Evolutionary conservation across 2,888 invertebrate genomes (phyloP), one percentile per base, ranked within the genome.

Genomic region (Clunio marinus): DNA sequence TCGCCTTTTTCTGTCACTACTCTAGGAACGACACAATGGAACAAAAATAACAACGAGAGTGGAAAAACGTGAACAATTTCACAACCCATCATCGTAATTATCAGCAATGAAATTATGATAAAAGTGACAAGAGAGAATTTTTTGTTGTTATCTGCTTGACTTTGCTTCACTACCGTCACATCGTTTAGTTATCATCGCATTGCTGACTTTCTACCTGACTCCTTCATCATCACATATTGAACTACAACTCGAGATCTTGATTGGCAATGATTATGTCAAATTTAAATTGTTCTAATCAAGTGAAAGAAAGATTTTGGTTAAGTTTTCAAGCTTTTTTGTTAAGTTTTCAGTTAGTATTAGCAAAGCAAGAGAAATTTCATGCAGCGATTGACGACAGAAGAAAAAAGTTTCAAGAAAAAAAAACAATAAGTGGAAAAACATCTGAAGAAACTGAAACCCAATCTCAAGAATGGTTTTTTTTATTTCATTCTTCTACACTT

Each of bases 111-210:
- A 45, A 46, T 63, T 28, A 13, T 63, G 63, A 45, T 46, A 20
- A 63, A 46, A 63, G 63, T 63, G 63, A 63, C 45, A 63, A 35
- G 35, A 59, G n/a, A 59, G 10, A 59, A 1, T 35, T 59, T 35
- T 13, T 27, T 5, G 1, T 15, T 25, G 8, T n/a, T 15, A 5
- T 27, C 25, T 24, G 10, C 20, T 24, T 57, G 25, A 57, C 13
- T 57, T 57, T 57, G n/a, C 2, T 2, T 22, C 51, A 32, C 4
- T 22, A n/a, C 5, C 51, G 2, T 15, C 7, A 17, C 41, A 10
- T 41, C 10, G 41, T 41, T 41, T 41, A n/a, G 4, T 32, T 32
- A 7, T 32, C 32, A n/a, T 32, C 10, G 41, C 41, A 41, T 41
- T 41, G 10, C n/a, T n/a, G n/a, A n/a, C n/a, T n/a, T n/a, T n/a